Evolutionary conservation across 2,888 invertebrate species (phyloP).

Genomic region (Holacanthella duospinosa): DNA sequence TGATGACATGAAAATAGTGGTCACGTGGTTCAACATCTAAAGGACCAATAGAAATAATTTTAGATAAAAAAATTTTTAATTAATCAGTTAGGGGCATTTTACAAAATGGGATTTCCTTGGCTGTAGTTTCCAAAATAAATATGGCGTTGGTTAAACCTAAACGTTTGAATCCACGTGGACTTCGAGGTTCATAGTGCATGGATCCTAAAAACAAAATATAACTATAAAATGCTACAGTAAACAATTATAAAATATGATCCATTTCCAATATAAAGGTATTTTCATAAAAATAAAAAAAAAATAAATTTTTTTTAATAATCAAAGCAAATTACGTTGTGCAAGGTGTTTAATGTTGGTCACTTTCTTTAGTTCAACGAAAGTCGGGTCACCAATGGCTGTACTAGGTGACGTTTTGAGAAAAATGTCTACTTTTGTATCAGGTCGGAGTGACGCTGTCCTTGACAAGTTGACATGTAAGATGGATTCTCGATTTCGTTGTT

Average conservation of each 20-base stretch:
- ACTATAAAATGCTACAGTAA: not conserved
- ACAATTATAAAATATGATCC: not conserved
- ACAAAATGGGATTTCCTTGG: not conserved
- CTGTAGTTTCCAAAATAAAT: not conserved
- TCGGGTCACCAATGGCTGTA: no score
- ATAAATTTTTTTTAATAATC: no score
- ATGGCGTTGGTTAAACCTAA: not conserved
- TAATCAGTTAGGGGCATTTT: not conserved
- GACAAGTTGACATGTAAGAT: no score
- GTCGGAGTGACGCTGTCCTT: no score
- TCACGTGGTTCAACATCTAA: not conserved
- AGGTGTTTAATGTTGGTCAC: no score
- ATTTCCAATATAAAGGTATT: not conserved
- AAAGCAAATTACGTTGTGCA: no score
- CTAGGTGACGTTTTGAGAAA: no score
- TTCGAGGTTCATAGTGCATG: not conserved
- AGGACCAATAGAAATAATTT: not conserved
- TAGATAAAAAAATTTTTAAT: not conserved
- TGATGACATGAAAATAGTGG: not conserved
- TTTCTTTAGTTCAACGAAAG: no score
- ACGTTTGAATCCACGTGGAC: not conserved
- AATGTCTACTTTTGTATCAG: no score
- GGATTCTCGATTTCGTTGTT: no score
- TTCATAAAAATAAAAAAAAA: no score
- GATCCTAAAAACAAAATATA: not conserved